A percentile compares a stretch with the other conserved stretches of the same genome.
phyloP scores from a whole-genome alignment of 2,888 invertebrate species.

The Labia minor region DNA sequence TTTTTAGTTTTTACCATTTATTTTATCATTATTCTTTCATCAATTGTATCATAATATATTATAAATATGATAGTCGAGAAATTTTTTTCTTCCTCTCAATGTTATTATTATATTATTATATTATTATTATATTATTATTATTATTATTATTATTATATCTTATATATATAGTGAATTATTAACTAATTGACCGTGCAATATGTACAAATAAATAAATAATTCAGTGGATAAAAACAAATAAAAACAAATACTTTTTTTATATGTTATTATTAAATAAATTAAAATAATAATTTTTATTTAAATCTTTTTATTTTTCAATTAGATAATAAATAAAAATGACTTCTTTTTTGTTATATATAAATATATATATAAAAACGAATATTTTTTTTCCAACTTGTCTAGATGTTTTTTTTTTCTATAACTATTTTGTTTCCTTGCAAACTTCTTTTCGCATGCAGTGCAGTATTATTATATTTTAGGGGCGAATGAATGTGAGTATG shows the following conservation, averaged over 20 bases:
- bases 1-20: neutral
- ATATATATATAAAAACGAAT: neutral
- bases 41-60: neutral
- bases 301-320: no score
- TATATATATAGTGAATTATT: neutral
- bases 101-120: neutral
- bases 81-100: neutral
- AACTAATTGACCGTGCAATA: neutral
- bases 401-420: neutral
- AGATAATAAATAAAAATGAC: no score
- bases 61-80: neutral
- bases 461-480: conserved; percentile 13
- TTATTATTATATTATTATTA: no score
- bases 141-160: no score
- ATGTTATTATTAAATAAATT: neutral
- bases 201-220: neutral
- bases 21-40: neutral
- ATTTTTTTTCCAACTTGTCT: no score
- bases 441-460: neutral
- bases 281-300: no score
- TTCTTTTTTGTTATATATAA: no score
- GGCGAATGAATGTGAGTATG: neutral
- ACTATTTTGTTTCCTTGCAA: neutral
- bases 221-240: no score
- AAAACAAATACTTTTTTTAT: neutral